Percentiles rank a stretch among this genome's conserved stretches.
Conservation (phyloP, 2,113 vertebrate species). For the Cavia porcellus region DNA sequence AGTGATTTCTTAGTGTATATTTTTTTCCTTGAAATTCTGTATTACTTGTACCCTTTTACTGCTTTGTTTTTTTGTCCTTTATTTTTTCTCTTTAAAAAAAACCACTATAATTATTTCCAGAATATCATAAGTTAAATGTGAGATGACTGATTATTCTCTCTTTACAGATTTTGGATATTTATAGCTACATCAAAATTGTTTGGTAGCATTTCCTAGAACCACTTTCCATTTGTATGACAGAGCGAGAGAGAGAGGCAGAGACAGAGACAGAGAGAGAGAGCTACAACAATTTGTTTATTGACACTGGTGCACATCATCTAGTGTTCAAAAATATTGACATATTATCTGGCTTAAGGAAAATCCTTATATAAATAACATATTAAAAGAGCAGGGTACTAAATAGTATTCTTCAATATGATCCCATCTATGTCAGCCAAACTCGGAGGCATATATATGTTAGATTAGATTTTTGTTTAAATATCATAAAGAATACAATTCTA, state of each 20-base stretch:
- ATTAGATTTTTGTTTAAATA: neutral
- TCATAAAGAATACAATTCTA: neutral
- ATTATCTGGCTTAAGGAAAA: slow-evolving; percentile 4
- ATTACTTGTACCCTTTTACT: too few relatives aligned
- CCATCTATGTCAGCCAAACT: neutral
- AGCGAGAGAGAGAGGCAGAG: neutral
- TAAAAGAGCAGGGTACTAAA: slow-evolving; percentile 11
- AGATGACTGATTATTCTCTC: neutral
- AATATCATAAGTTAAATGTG: neutral
- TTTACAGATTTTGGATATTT: neutral
- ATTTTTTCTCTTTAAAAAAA: slow-evolving; percentile 11
- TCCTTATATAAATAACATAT: slow-evolving; percentile 6
- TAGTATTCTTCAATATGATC: neutral
- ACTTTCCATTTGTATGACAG: neutral
- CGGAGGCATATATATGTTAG: neutral
- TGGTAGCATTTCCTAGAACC: neutral
- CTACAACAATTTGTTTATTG: neutral
- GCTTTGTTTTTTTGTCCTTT: too few relatives aligned
- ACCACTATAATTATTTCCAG: neutral
- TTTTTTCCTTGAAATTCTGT: too few relatives aligned
- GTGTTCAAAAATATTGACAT: neutral
- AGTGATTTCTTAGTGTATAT: too few relatives aligned
- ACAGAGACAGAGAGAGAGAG: neutral
- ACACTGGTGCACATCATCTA: neutral
- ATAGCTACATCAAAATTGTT: neutral